Percentiles rank a stretch among this genome's conserved stretches.
Evolutionary conservation across 2,113 vertebrate species (phyloP).

Genomic region (Cyphomyrus discorhynchus): DNA sequence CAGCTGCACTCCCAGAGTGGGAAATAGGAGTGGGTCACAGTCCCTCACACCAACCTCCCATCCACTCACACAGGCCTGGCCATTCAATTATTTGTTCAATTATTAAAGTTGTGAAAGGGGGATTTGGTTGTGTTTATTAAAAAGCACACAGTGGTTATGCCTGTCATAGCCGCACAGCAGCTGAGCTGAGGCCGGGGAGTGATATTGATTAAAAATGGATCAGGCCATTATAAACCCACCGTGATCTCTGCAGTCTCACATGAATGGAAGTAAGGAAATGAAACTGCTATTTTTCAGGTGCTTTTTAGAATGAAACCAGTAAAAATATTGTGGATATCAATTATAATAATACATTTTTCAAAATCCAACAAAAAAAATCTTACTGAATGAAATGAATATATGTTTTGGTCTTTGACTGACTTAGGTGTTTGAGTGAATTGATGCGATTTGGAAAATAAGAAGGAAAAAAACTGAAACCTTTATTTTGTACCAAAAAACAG

Average conservation of each 20-base stretch:
- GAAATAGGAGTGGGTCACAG: background rate
- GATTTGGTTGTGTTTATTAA: conserved; percentile 22
- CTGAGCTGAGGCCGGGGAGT: conserved; percentile 40
- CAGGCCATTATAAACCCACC: conserved; percentile 35
- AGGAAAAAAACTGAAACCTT: conserved; percentile 82
- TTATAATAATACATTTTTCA: conserved; percentile 54
- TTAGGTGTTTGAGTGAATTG: conserved; percentile 74
- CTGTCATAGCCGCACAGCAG: background rate
- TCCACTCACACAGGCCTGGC: background rate
- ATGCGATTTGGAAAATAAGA: conserved; percentile 91
- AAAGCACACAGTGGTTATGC: background rate
- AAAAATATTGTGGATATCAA: conserved; percentile 28
- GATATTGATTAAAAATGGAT: conserved; percentile 50
- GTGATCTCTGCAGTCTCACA: conserved; percentile 32
- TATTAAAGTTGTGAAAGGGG: conserved; percentile 8
- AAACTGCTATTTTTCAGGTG: conserved; percentile 27
- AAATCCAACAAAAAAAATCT: conserved; percentile 56
- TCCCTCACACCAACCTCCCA: background rate
- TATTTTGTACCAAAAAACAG: conserved; percentile 95
- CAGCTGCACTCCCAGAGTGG: background rate
- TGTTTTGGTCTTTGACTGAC: conserved; percentile 76
- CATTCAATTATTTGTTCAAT: conserved; percentile 15
- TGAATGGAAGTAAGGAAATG: background rate
- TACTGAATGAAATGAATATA: conserved; percentile 42
- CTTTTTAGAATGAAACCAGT: conserved; percentile 42